Conservation (phyloP, 2,113 vertebrate genomes). For the Microtus pennsylvanicus region DNA sequence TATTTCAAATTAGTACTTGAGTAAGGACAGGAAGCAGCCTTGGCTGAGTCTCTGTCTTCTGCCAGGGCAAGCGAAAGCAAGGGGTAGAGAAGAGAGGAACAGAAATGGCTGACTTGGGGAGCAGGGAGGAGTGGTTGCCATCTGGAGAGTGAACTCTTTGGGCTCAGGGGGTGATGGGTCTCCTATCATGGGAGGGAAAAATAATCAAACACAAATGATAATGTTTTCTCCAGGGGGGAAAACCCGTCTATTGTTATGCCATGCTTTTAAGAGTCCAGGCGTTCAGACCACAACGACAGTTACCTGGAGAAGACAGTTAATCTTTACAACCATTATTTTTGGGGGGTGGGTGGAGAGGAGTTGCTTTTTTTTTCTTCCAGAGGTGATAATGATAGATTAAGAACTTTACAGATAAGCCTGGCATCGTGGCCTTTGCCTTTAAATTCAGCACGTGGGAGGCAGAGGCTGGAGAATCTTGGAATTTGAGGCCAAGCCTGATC, state of each 20-base stretch:
- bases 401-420: not conserved
- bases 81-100: not conserved
- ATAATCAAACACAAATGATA: not conserved
- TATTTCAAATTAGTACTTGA: slow-evolving; percentile 31
- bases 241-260: not conserved
- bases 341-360: too few species aligned
- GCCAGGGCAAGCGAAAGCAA: not conserved
- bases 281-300: not conserved
- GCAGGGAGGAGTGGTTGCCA: not conserved
- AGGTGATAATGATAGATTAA: not conserved
- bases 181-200: not conserved
- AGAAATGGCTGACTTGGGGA: not conserved
- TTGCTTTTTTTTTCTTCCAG: not conserved
- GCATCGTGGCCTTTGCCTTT: not conserved
- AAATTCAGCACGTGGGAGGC: not conserved
- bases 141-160: not conserved
- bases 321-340: not conserved
- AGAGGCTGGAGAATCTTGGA: not conserved
- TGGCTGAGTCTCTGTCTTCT: not conserved
- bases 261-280: not conserved
- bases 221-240: not conserved
- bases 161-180: not conserved
- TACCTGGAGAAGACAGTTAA: not conserved
- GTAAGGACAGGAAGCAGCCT: not conserved
- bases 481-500: not conserved